These are phyloP conservation scores for Ips typographus DNA, from an alignment of 1,140 invertebrate species.

Conservation along the genomic window DNA sequence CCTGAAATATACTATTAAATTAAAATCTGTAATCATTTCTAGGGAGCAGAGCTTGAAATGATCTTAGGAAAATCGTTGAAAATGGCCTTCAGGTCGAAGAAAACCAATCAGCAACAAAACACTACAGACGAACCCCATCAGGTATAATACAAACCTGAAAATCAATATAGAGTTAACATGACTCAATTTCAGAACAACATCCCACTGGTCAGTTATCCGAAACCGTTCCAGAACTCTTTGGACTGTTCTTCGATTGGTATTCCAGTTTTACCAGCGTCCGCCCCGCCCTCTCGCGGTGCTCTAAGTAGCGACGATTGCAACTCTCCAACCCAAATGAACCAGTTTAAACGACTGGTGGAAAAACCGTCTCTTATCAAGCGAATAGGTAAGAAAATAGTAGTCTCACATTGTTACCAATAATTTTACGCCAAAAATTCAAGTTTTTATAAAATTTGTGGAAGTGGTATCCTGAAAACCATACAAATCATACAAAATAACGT, in stretches of 20 bases:
- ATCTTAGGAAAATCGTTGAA: conserved; percentile 27
- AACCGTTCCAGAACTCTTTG: not conserved
- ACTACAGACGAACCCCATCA: not conserved
- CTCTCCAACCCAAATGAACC: conserved; percentile 85
- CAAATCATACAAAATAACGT: too few species aligned
- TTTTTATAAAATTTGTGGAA: too few species aligned
- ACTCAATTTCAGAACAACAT: conserved; percentile 3
- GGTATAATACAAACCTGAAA: not conserved
- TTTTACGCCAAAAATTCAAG: too few species aligned
- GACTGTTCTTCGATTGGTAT: conserved; percentile 30
- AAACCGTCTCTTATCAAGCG: conserved; percentile 81
- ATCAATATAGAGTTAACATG: not conserved
- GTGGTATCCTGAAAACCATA: too few species aligned
- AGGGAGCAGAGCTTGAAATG: conserved; percentile 23
- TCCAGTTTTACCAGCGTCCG: conserved; percentile 29
- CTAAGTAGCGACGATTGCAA: conserved; percentile 83
- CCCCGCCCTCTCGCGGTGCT: conserved; percentile 56
- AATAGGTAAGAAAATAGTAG: conserved; percentile 58
- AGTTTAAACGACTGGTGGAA: conserved; percentile 77
- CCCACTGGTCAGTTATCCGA: conserved; percentile 1
- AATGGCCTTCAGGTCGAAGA: conserved; percentile 20
- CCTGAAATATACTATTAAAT: too few species aligned
- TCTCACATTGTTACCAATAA: too few species aligned
- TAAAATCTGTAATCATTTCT: not conserved
- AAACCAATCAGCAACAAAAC: not conserved